Evolutionary conservation across 2,113 vertebrate genomes (phyloP).

Genomic region (Lepus europaeus): DNA sequence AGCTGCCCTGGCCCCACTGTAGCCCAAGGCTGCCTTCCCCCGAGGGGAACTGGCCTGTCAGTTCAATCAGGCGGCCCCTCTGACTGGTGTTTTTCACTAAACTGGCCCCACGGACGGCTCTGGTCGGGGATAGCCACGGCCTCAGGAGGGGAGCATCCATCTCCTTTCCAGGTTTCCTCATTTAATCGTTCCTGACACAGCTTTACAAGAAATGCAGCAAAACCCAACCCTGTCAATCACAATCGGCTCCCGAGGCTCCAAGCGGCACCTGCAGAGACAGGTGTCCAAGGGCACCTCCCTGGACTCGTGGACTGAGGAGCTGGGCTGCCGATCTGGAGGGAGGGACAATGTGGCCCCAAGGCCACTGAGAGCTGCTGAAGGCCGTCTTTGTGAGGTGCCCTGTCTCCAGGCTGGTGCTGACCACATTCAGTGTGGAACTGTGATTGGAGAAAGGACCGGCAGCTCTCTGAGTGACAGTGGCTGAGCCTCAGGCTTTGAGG

Average conservation of each 20-base stretch:
- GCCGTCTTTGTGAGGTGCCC: background rate
- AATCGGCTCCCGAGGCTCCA: background rate
- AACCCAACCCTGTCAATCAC: slow-evolving; percentile 54
- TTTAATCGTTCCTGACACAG: slow-evolving; percentile 66
- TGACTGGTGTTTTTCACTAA: slow-evolving; percentile 60
- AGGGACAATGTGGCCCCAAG: background rate
- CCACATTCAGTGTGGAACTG: background rate
- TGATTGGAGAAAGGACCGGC: background rate
- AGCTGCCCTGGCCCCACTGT: background rate
- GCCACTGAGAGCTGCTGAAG: fast-evolving
- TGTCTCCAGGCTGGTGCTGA: background rate
- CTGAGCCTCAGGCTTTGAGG: background rate
- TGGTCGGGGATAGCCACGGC: background rate
- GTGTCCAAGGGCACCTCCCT: fast-evolving
- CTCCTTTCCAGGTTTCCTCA: background rate
- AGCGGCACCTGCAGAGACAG: background rate
- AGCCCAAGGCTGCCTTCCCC: too few relatives aligned
- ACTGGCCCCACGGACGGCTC: slow-evolving; percentile 4
- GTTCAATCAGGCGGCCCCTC: slow-evolving; percentile 41
- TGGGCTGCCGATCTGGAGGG: too few relatives aligned
- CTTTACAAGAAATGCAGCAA: slow-evolving; percentile 55
- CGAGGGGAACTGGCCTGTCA: slow-evolving; percentile 66
- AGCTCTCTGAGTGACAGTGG: background rate
- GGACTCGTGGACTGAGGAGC: too few relatives aligned
- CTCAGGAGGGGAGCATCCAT: background rate